These are phyloP conservation scores for Yasuhikotakia modesta DNA, from an alignment of 2,797 vertebrate genomes.

Conservation along the genomic window DNA sequence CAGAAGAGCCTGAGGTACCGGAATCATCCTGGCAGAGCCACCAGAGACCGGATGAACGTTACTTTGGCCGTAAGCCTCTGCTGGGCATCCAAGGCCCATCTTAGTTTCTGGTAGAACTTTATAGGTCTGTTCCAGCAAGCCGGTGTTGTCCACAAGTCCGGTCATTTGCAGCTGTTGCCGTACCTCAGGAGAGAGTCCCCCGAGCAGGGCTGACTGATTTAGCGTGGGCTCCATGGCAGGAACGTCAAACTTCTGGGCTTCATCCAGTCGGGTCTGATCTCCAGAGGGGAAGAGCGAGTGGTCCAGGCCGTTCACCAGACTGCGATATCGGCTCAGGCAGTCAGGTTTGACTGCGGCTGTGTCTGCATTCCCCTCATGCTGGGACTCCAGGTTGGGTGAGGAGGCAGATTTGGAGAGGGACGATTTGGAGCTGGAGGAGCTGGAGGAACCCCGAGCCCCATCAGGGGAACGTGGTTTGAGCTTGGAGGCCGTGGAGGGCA, in stretches of 20 bases:
- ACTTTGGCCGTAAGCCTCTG: constrained; percentile 72
- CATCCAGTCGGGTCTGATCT: constrained; percentile 80
- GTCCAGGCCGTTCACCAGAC: constrained; percentile 83
- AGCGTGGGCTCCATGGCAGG: constrained; percentile 86
- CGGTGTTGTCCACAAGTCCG: constrained; percentile 68
- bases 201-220: constrained; percentile 86
- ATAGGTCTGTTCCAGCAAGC: constrained; percentile 76
- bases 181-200: constrained; percentile 81
- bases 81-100: constrained; percentile 60
- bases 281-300: constrained; percentile 79
- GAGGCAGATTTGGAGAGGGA: constrained; percentile 78
- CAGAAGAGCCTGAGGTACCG: constrained; percentile 73
- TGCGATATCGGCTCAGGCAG: constrained; percentile 73
- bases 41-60: constrained; percentile 62
- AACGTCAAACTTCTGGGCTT: constrained; percentile 85
- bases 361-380: constrained; percentile 68
- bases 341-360: constrained; percentile 18
- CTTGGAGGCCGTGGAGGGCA: constrained; percentile 92
- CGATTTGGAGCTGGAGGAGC: constrained; percentile 74
- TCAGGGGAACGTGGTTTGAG: constrained; percentile 73
- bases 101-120: constrained; percentile 84
- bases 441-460: constrained; percentile 68
- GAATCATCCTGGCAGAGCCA: constrained; percentile 71
- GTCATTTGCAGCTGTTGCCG: constrained; percentile 81
- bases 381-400: constrained; percentile 79